These are phyloP conservation scores for Isaurus tuberculatus DNA, from an alignment of 92 coral and sea anemone genomes.

Conservation along the genomic window DNA sequence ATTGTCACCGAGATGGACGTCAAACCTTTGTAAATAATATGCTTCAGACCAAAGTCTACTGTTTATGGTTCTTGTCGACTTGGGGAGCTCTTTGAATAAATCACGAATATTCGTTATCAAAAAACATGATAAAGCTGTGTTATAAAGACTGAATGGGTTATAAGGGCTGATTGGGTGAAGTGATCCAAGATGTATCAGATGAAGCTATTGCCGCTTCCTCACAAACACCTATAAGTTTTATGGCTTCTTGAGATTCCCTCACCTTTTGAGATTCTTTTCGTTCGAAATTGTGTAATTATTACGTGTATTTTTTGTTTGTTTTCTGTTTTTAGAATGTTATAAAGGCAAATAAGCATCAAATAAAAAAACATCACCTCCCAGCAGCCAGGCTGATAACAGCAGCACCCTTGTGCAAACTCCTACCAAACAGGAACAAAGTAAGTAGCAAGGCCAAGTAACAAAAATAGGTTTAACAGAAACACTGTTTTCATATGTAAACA, in stretches of 20 bases:
- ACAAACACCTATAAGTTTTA: too few relatives aligned
- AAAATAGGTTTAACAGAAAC: conserved; percentile 1
- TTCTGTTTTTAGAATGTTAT: too few relatives aligned
- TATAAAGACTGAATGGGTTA: conserved; percentile 21
- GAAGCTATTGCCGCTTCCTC: conserved; percentile 27
- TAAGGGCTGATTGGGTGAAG: too few relatives aligned
- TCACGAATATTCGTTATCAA: conserved; percentile 25
- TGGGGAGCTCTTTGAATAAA: conserved; percentile 33
- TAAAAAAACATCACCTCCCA: too few relatives aligned
- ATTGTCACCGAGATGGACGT: conserved; percentile 50
- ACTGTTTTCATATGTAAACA: background rate
- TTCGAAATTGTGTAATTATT: too few relatives aligned
- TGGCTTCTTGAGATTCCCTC: too few relatives aligned
- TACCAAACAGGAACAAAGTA: conserved; percentile 56
- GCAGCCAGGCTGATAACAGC: conserved; percentile 59
- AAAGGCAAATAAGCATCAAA: too few relatives aligned
- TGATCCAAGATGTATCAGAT: conserved; percentile 39
- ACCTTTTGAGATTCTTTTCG: too few relatives aligned
- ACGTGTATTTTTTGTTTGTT: too few relatives aligned
- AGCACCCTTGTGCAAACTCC: conserved; percentile 48
- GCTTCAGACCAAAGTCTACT: conserved; percentile 44
- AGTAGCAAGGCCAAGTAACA: conserved; percentile 47
- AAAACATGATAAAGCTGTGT: conserved; percentile 43
- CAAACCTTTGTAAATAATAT: conserved; percentile 48
- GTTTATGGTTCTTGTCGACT: conserved; percentile 51